Conservation (phyloP, 2,113 vertebrate genomes). For the Illadopsis cleaveri region DNA sequence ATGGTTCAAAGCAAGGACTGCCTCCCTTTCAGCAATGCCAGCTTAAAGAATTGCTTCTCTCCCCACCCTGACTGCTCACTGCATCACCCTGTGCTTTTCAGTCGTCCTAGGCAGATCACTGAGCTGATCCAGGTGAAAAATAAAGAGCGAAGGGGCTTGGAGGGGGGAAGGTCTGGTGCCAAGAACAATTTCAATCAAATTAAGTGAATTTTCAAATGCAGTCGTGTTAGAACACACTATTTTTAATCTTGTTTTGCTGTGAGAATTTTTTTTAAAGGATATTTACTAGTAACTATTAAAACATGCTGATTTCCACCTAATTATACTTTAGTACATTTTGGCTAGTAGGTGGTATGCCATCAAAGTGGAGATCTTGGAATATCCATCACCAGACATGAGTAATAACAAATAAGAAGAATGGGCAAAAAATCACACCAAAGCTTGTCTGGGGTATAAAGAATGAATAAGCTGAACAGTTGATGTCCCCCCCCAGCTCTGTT, state of each 20-base stretch:
- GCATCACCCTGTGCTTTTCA: background rate
- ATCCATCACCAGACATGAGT: background rate
- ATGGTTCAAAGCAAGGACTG: background rate
- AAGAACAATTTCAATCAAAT: background rate
- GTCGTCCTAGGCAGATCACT: background rate
- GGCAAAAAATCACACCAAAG: background rate
- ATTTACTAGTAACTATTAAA: background rate
- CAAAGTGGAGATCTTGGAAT: background rate
- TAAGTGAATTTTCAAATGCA: background rate
- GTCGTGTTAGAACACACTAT: background rate
- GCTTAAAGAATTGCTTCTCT: background rate
- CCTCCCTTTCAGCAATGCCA: background rate
- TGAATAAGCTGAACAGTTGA: background rate
- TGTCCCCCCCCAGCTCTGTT: background rate
- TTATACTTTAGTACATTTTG: background rate
- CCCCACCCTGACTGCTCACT: background rate
- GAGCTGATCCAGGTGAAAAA: background rate
- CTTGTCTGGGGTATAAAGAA: background rate
- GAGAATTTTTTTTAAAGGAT: background rate
- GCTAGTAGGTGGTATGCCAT: background rate
- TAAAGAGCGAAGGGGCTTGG: background rate
- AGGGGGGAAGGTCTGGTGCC: background rate
- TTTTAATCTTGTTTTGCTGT: background rate
- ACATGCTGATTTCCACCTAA: background rate
- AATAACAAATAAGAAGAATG: background rate